phyloP scores from a whole-genome alignment of 2,797 vertebrate species.

The Cirrhinus molitorella region DNA sequence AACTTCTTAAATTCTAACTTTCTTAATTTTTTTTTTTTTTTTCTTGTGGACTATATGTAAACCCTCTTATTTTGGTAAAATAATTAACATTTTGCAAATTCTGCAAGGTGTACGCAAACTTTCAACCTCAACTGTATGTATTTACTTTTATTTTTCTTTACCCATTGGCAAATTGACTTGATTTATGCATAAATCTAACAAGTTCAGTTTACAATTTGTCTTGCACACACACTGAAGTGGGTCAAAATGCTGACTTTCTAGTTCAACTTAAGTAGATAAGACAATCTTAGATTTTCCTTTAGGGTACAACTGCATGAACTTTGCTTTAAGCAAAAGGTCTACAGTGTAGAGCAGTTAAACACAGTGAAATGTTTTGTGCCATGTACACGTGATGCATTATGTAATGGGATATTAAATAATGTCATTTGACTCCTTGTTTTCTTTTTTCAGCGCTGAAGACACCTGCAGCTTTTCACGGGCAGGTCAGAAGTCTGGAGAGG shows the following conservation, averaged over 20 bases:
- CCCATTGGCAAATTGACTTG: background rate
- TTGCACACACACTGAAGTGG: background rate
- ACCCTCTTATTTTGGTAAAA: too few species aligned
- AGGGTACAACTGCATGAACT: background rate
- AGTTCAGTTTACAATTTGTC: background rate
- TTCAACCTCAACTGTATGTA: too few species aligned
- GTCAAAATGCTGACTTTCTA: conserved; percentile 38
- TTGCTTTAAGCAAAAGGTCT: background rate
- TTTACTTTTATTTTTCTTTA: background rate
- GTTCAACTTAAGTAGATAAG: conserved; percentile 39
- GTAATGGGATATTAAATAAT: conserved; percentile 1
- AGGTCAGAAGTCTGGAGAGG: conserved; percentile 95
- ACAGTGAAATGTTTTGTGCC: background rate
- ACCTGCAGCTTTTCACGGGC: conserved; percentile 93
- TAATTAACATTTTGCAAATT: too few species aligned
- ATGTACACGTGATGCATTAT: background rate
- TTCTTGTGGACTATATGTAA: too few species aligned
- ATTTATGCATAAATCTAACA: background rate
- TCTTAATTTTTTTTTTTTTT: too few species aligned
- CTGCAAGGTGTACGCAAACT: too few species aligned
- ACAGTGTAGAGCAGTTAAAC: too few species aligned
- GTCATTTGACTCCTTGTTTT: background rate
- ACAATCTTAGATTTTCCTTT: background rate
- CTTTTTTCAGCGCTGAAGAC: conserved; percentile 89
- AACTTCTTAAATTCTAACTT: too few species aligned